phyloP scores from a whole-genome alignment of 1,140 invertebrate genomes.

The Bactericera cockerelli region DNA sequence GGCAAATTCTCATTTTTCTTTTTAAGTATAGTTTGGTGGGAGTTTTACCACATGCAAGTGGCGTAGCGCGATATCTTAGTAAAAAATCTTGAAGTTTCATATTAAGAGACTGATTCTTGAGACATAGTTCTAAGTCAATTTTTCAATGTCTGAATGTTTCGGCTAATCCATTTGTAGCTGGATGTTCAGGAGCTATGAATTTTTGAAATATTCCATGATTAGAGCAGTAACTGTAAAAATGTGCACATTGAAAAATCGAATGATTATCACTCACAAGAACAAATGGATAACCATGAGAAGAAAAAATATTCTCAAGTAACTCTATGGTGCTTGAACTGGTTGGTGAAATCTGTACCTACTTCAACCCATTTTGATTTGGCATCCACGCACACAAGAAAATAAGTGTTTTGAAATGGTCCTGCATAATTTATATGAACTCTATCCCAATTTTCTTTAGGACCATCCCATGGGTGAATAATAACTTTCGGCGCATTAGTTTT shows the following conservation, averaged over 20 bases:
- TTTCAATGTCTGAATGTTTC: slow-evolving; percentile 28
- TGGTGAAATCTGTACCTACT: background rate
- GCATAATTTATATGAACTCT: slow-evolving; percentile 26
- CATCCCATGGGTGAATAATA: slow-evolving; percentile 22
- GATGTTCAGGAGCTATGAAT: slow-evolving; percentile 22
- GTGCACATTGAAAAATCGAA: slow-evolving; percentile 20
- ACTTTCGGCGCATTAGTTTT: slow-evolving; percentile 20
- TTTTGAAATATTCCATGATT: slow-evolving; percentile 23
- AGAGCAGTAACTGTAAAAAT: slow-evolving; percentile 18
- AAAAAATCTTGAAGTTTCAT: slow-evolving; percentile 11
- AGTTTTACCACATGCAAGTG: slow-evolving; percentile 9
- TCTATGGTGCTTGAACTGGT: slow-evolving; percentile 1
- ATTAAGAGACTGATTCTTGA: background rate
- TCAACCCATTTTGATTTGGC: slow-evolving; percentile 21
- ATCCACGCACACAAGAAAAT: slow-evolving; percentile 32
- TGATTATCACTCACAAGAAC: background rate
- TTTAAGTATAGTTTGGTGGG: slow-evolving; percentile 30
- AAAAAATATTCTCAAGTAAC: background rate
- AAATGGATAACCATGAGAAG: background rate
- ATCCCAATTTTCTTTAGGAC: slow-evolving; percentile 22
- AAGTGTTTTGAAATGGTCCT: slow-evolving; percentile 23
- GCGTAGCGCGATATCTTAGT: slow-evolving; percentile 13
- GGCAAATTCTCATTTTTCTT: slow-evolving; percentile 32
- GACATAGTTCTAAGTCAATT: slow-evolving; percentile 17
- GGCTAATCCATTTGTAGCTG: slow-evolving; percentile 24